Evolutionary conservation across 1,140 invertebrate genomes (phyloP).

Genomic region (Drosophila insularis): DNA sequence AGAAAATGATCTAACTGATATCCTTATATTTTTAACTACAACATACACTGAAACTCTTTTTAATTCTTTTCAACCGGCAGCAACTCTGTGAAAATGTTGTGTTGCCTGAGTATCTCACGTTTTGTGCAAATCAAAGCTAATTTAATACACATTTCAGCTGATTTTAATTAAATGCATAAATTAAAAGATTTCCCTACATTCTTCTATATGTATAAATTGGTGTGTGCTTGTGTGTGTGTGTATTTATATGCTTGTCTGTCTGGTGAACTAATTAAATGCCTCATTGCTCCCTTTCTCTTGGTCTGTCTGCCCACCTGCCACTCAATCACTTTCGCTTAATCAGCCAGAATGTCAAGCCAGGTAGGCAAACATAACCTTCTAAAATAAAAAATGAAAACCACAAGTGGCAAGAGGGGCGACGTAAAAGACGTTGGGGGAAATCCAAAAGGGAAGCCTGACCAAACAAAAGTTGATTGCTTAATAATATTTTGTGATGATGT

Average conservation of each 20-base stretch:
- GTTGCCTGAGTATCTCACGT: background rate
- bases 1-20: no score
- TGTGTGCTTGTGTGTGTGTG: background rate
- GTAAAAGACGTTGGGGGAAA: background rate
- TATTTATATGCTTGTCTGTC: conserved; percentile 4
- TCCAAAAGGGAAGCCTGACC: conserved; percentile 25
- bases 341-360: conserved; percentile 50
- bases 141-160: conserved; percentile 30
- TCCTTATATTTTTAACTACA: background rate
- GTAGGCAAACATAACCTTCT: conserved; percentile 30
- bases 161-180: conserved; percentile 55
- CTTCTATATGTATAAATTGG: background rate
- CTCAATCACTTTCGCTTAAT: conserved; percentile 75
- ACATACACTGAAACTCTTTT: background rate
- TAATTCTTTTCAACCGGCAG: background rate
- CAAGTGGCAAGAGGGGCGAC: conserved; percentile 15
- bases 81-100: background rate
- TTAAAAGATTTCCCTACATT: conserved; percentile 41
- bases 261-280: conserved; percentile 55
- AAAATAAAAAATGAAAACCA: conserved; percentile 48
- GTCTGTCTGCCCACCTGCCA: conserved; percentile 15
- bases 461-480: conserved; percentile 75
- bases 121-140: conserved; percentile 22
- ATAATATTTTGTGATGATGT: conserved; percentile 81
- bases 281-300: background rate